Conservation (phyloP, 1,140 invertebrate genomes). For the Anoplophora glabripennis region DNA sequence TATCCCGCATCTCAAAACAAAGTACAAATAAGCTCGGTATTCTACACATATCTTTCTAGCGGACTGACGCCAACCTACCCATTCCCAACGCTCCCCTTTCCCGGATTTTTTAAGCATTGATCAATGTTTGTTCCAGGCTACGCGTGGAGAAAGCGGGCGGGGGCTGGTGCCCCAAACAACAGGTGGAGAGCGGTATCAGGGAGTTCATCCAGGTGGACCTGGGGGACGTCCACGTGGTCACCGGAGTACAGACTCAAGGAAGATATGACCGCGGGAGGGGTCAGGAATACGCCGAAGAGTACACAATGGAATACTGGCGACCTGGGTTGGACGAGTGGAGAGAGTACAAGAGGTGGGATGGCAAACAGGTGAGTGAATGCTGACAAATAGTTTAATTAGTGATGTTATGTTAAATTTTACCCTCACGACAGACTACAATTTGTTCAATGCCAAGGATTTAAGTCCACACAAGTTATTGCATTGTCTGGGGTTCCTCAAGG, state of each 20-base stretch:
- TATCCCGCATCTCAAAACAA: too few species aligned
- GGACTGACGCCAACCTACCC: too few species aligned
- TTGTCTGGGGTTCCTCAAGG: too few species aligned
- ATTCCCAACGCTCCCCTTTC: too few species aligned
- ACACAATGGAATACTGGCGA: slow-evolving; percentile 72
- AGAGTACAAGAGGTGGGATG: slow-evolving; percentile 62
- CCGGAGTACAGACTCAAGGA: slow-evolving; percentile 74
- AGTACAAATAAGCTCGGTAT: too few species aligned
- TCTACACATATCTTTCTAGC: too few species aligned
- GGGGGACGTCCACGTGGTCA: slow-evolving; percentile 62
- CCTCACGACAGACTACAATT: too few species aligned
- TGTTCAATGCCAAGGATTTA: too few species aligned
- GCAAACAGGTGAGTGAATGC: slow-evolving; percentile 56
- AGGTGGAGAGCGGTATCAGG: slow-evolving; percentile 63
- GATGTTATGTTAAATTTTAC: too few species aligned
- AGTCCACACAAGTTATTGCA: too few species aligned
- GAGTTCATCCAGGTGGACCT: slow-evolving; percentile 81
- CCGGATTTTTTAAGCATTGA: too few species aligned
- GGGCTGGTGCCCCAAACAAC: slow-evolving; percentile 77
- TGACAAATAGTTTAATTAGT: too few species aligned
- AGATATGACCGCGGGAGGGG: slow-evolving; percentile 76
- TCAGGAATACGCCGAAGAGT: slow-evolving; percentile 72
- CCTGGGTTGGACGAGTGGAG: slow-evolving; percentile 62
- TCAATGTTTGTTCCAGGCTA: slow-evolving; percentile 58
- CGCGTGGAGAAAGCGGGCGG: slow-evolving; percentile 72